Evolutionary conservation across 2,113 vertebrate species (phyloP).

Genomic region (Colius striatus): DNA sequence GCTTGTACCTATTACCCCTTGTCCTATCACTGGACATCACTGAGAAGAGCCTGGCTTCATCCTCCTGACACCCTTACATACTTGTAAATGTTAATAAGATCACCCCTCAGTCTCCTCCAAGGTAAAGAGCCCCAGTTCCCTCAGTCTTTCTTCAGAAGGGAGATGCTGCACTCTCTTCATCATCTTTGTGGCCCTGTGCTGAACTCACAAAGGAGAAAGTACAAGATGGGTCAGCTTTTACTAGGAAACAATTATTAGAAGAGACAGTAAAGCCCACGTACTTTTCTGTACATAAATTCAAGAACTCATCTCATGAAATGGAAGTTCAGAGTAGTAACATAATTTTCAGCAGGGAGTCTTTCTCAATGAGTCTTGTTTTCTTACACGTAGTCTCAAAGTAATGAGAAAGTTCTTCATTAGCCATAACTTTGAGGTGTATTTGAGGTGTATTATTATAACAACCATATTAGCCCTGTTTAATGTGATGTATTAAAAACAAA

Average conservation of each 20-base stretch:
- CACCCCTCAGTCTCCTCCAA: too few species aligned
- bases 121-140: too few species aligned
- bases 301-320: background rate
- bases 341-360: background rate
- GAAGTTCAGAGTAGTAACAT: background rate
- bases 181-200: too few species aligned
- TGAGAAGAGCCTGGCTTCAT: too few species aligned
- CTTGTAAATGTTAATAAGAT: too few species aligned
- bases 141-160: too few species aligned
- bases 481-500: background rate
- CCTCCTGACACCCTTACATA: too few species aligned
- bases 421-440: background rate
- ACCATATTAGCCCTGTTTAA: background rate
- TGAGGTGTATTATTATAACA: background rate
- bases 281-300: background rate
- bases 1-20: too few species aligned
- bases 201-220: background rate
- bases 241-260: background rate
- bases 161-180: too few species aligned
- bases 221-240: background rate
- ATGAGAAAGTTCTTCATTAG: background rate
- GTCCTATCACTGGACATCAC: too few species aligned
- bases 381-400: background rate
- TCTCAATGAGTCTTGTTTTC: background rate
- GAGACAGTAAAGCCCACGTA: background rate